These are phyloP conservation scores for Liodrosophila aerea DNA, from an alignment of 2,888 invertebrate genomes.

Conservation along the genomic window DNA sequence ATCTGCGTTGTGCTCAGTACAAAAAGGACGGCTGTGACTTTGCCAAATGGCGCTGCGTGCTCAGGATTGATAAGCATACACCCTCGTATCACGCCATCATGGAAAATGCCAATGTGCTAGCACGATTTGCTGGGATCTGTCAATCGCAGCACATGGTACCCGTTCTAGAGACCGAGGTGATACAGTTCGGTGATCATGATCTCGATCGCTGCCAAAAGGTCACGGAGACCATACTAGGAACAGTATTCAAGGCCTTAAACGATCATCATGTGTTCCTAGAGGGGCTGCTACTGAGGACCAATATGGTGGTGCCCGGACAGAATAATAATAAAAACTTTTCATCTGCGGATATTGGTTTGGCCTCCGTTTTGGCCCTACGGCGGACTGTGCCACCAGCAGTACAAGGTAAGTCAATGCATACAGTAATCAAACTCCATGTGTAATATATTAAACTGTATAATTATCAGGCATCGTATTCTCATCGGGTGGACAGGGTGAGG, in stretches of 20 bases:
- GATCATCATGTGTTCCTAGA: slow-evolving; percentile 99
- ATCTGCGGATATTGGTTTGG: slow-evolving; percentile 92
- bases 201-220: slow-evolving; percentile 95
- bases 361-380: slow-evolving; percentile 95
- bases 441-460: background rate
- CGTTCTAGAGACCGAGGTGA: slow-evolving; percentile 98
- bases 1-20: slow-evolving; percentile 96
- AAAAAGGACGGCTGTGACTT: slow-evolving; percentile 98
- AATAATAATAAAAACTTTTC: slow-evolving; percentile 88
- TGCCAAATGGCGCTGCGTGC: slow-evolving; percentile 98
- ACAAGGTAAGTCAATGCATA: slow-evolving; percentile 39
- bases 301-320: slow-evolving; percentile 98
- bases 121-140: slow-evolving; percentile 97
- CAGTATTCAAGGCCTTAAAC: slow-evolving; percentile 96
- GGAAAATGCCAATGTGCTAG: slow-evolving; percentile 98
- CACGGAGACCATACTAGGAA: slow-evolving; percentile 95
- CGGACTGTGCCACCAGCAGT: slow-evolving; percentile 97
- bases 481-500: slow-evolving; percentile 99
- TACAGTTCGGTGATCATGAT: slow-evolving; percentile 98
- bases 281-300: slow-evolving; percentile 98
- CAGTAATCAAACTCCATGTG: no score
- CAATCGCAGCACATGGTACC: slow-evolving; percentile 98
- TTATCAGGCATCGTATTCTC: slow-evolving; percentile 98
- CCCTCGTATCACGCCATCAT: slow-evolving; percentile 94
- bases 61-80: slow-evolving; percentile 94